These are phyloP conservation scores for Ceratotherium simum DNA, from an alignment of 2,113 vertebrate genomes.

Conservation along the genomic window DNA sequence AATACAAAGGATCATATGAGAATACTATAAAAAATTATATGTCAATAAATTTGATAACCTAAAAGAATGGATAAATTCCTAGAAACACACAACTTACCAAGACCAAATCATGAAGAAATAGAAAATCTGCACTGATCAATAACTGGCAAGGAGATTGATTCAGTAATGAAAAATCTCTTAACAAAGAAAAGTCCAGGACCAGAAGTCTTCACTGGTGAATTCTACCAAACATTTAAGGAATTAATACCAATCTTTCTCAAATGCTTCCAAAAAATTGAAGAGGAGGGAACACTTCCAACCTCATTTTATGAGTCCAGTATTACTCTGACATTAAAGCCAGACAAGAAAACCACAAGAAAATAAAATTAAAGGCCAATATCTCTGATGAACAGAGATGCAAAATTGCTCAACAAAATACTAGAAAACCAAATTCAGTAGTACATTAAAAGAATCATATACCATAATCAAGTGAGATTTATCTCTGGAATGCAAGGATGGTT, in stretches of 20 bases:
- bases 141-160: neutral
- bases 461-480: no score
- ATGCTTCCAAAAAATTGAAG: neutral
- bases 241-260: no score
- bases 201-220: neutral
- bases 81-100: neutral
- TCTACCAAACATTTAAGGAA: neutral
- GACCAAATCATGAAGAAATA: neutral
- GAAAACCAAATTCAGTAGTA: neutral
- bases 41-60: neutral
- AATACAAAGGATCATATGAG: neutral
- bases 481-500: no score
- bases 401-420: neutral
- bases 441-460: neutral
- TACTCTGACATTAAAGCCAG: neutral
- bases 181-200: neutral
- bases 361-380: neutral
- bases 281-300: neutral
- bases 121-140: neutral
- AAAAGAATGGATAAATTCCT: neutral
- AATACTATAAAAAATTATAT: neutral
- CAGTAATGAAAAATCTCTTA: neutral
- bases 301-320: neutral
- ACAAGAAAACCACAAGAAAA: neutral
- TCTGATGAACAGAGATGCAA: neutral